Conservation (phyloP, 2,113 vertebrate genomes). For the Prunella himalayana region DNA sequence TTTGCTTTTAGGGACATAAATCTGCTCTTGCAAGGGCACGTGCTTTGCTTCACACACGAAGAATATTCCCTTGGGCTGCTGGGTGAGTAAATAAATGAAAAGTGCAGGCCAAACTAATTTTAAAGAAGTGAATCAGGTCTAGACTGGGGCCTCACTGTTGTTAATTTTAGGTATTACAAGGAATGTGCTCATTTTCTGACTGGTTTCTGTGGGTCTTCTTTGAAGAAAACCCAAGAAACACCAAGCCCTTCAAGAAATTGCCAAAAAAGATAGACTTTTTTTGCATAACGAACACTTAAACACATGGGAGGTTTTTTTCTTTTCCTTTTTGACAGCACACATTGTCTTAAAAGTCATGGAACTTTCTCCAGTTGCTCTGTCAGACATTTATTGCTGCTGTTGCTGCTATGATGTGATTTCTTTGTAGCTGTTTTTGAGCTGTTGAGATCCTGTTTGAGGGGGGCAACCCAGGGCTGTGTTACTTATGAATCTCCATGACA, state of each 20-base stretch:
- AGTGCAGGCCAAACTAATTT: constrained; percentile 20
- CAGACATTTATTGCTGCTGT: background rate
- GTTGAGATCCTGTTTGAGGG: background rate
- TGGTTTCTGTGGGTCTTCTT: background rate
- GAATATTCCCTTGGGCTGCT: constrained; percentile 6
- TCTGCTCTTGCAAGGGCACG: background rate
- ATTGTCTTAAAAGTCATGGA: background rate
- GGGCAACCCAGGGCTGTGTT: background rate
- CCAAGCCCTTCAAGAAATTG: background rate
- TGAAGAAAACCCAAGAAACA: constrained; percentile 27
- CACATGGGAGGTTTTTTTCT: background rate
- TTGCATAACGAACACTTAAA: background rate
- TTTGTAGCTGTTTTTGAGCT: background rate
- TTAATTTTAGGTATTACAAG: constrained; percentile 3
- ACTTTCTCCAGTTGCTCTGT: background rate
- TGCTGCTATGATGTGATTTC: background rate
- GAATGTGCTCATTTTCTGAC: background rate
- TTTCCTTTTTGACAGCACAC: background rate
- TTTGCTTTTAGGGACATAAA: constrained; percentile 27
- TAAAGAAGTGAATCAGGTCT: constrained; percentile 12
- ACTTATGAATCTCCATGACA: background rate
- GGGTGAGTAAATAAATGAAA: constrained; percentile 24
- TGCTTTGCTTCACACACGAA: constrained; percentile 7
- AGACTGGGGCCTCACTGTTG: background rate
- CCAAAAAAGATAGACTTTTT: background rate